Conservation (phyloP, 2,888 invertebrate genomes). For the Melieria crassipennis region DNA sequence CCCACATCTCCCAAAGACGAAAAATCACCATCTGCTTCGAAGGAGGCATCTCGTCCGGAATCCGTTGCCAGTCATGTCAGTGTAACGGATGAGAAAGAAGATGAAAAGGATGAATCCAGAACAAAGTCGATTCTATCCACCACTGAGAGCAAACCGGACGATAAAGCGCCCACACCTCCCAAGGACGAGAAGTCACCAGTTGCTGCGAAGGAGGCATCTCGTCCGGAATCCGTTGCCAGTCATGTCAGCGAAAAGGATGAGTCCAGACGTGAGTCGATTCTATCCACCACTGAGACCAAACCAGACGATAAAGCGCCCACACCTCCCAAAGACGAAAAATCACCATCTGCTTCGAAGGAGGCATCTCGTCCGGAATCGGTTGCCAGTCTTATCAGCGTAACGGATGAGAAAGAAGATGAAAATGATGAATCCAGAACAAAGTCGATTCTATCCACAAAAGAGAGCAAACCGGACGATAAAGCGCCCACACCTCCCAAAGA, state of each 20-base stretch:
- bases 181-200: constrained; percentile 33
- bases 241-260: constrained; percentile 29
- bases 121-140: constrained; percentile 26
- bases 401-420: constrained; percentile 31
- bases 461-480: constrained; percentile 38
- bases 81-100: constrained; percentile 31
- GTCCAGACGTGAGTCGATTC: constrained; percentile 20
- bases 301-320: constrained; percentile 30
- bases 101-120: constrained; percentile 23
- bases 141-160: constrained; percentile 33
- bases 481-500: not conserved
- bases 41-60: constrained; percentile 12
- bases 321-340: not conserved
- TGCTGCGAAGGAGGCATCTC: constrained; percentile 33
- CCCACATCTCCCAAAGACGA: not conserved
- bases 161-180: no score
- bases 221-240: constrained; percentile 41
- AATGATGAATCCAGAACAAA: constrained; percentile 28
- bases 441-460: constrained; percentile 22
- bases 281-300: constrained; percentile 27
- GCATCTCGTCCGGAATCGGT: constrained; percentile 9
- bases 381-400: constrained; percentile 23
- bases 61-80: constrained; percentile 23
- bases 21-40: not conserved
- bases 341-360: not conserved